phyloP scores from a whole-genome alignment of 2,113 vertebrate genomes.

The Gobiocypris rarus region DNA sequence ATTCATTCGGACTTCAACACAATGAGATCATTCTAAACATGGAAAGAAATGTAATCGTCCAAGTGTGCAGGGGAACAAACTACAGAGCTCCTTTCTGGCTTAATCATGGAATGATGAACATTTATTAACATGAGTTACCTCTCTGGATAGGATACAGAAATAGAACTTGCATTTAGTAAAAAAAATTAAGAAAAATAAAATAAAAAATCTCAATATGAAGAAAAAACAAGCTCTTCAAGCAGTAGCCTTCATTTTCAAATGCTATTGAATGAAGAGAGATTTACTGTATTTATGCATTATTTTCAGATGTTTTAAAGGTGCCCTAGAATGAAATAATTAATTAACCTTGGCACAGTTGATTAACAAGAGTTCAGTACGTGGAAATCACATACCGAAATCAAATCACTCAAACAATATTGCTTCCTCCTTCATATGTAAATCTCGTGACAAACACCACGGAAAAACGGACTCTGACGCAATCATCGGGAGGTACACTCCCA shows the following conservation, averaged over 20 bases:
- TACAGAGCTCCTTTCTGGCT: neutral
- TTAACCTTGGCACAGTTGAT: too few species aligned
- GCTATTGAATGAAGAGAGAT: neutral
- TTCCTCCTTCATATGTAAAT: too few species aligned
- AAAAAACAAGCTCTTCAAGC: neutral
- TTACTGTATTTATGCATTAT: neutral
- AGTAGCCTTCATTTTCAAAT: neutral
- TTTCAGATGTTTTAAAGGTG: neutral
- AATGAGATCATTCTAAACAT: slow-evolving; percentile 16
- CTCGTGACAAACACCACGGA: too few species aligned
- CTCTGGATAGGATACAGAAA: neutral
- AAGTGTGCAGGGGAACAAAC: neutral
- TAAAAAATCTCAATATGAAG: too few species aligned
- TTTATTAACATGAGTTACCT: slow-evolving; percentile 9
- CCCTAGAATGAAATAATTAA: too few species aligned
- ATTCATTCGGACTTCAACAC: slow-evolving; percentile 20
- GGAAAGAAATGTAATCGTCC: slow-evolving; percentile 13
- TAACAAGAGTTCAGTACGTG: too few species aligned
- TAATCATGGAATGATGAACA: neutral
- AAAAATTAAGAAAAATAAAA: too few species aligned
- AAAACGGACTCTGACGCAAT: too few species aligned
- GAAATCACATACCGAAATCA: too few species aligned
- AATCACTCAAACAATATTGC: too few species aligned
- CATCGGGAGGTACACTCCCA: too few species aligned
- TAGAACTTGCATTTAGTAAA: neutral